Evolutionary conservation across 2,888 invertebrate species (phyloP), one percentile per base, ranked within the genome.

Genomic region (Drosophila tripunctata): DNA sequence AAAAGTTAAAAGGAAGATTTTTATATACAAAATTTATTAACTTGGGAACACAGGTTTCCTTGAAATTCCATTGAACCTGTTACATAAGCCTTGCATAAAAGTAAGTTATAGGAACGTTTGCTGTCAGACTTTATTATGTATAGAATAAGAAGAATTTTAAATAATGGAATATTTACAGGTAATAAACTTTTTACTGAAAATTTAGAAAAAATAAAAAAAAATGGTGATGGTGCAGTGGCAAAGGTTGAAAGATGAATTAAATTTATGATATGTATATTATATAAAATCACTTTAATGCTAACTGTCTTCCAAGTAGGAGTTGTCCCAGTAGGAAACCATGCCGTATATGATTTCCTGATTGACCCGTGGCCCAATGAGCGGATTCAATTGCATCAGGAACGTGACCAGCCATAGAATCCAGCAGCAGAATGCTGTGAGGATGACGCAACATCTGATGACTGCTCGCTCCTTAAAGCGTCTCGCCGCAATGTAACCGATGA

Each of bases 351-450:
- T 2, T 4, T 1, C 10, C 12, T 80, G 78, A 8, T 17, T 8
- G 2, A 41, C n/a, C 0, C 65, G 48, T 1, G 83, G 83, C 0
- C 83, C 83, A 1, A 71, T 21, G 33, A 83, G 27, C 0, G 83
- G 83, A 51, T 83, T 83, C 30, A 88, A 2, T 21, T 83, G 83
- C 84, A 88, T 86, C 12, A 83, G 19, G 21, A 77, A 88, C 14
- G 84, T 67, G 19, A 68, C 22, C 4, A 77, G 4, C 83, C 83
- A 83, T 36, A 77, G 55, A 1, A 86, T 35, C 68, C 87, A 83
- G 61, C 88, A 88, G 52, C 88, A 88, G 24, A 65, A 40, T 4
- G 78, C 75, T 3, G 84, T 55, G 0, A 80, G 45, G 1, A 86
- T 3, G 7, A 75, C 4, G 24, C 88, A 83, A 30, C 75, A 75